A percentile compares a stretch with the other conserved stretches of the same genome.
Evolutionary conservation across 1,140 invertebrate genomes (phyloP).

Genomic region (Micrasema minimum): DNA sequence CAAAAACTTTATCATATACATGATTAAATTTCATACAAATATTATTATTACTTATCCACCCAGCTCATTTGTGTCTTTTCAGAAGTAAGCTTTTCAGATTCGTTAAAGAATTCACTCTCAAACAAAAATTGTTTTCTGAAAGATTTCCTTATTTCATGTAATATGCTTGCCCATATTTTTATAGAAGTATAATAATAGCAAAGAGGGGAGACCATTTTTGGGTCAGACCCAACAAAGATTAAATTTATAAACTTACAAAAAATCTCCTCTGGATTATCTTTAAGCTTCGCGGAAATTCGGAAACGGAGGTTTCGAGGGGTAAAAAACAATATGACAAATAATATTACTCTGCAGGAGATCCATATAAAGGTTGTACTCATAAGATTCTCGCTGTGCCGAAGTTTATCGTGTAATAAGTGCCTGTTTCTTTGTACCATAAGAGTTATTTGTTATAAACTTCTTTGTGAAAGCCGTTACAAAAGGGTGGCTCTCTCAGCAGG

Average conservation of each 20-base stretch:
- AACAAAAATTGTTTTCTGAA: too few species aligned
- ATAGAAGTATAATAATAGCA: conserved; percentile 1
- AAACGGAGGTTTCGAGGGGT: conserved; percentile 10
- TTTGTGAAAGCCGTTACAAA: conserved; percentile 23
- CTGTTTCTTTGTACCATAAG: conserved; percentile 21
- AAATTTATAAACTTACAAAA: conserved; percentile 35
- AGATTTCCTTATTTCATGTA: too few species aligned
- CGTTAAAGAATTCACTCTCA: too few species aligned
- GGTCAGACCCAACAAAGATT: conserved; percentile 15
- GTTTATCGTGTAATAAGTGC: conserved; percentile 32
- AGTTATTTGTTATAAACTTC: conserved; percentile 35
- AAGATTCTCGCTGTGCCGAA: conserved; percentile 28
- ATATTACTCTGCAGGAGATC: conserved; percentile 29
- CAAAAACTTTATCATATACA: too few species aligned
- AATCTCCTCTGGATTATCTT: conserved; percentile 24
- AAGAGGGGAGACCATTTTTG: conserved; percentile 4
- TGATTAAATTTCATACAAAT: too few species aligned
- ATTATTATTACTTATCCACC: too few species aligned
- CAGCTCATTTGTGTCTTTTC: too few species aligned
- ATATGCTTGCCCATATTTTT: conserved; percentile 2
- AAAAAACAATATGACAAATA: conserved; percentile 40
- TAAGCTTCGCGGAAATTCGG: conserved; percentile 20
- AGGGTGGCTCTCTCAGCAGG: conserved; percentile 18
- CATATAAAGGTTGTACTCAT: conserved; percentile 27
- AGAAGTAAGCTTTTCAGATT: too few species aligned